A percentile compares a stretch with the other conserved stretches of the same genome.
Conservation (phyloP, 1,140 invertebrate species). For the Caenorhabditis briggsae region DNA sequence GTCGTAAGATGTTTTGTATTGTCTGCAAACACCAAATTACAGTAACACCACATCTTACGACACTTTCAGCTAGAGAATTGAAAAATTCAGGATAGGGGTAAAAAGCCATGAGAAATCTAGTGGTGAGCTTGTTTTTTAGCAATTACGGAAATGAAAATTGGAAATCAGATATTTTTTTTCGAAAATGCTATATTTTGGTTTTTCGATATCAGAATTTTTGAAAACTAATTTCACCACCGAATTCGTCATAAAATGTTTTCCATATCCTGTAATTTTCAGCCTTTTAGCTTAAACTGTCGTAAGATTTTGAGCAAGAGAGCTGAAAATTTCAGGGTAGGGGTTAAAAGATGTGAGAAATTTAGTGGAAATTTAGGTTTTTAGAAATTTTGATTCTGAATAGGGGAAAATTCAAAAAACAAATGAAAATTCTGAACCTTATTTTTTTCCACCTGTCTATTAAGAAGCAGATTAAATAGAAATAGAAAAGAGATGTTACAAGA, state of each 20-base stretch:
- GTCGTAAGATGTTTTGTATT: slow-evolving; percentile 5
- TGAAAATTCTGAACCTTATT: neutral
- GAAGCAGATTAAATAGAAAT: too few species aligned
- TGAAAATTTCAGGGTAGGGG: neutral
- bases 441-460: neutral
- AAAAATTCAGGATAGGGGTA: too few species aligned
- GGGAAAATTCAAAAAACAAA: too few species aligned
- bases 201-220: neutral
- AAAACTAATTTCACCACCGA: neutral
- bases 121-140: neutral
- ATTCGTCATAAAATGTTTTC: neutral
- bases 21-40: too few species aligned
- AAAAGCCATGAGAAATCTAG: neutral
- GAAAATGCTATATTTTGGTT: neutral
- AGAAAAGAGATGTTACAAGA: too few species aligned
- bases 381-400: too few species aligned
- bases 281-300: neutral
- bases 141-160: too few species aligned
- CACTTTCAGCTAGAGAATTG: too few species aligned
- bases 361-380: neutral
- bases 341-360: neutral
- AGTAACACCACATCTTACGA: too few species aligned
- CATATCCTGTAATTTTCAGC: neutral
- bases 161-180: neutral
- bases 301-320: neutral